phyloP scores from a whole-genome alignment of 1,140 invertebrate species.

The Saccostrea cuccullata region DNA sequence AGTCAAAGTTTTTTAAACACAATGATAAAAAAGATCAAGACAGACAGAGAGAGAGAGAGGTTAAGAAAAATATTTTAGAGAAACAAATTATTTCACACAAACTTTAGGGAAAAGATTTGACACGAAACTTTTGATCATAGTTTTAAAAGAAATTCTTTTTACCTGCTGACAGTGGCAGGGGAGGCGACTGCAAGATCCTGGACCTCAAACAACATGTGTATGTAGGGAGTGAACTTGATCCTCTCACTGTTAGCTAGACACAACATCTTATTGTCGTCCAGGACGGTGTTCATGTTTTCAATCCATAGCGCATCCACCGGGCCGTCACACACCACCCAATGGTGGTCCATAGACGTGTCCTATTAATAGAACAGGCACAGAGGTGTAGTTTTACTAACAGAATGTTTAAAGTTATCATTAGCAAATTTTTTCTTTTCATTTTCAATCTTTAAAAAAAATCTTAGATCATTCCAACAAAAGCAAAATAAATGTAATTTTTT shows the following conservation, averaged over 20 bases:
- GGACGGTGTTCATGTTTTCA: slow-evolving; percentile 80
- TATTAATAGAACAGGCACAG: slow-evolving; percentile 52
- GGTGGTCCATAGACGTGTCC: slow-evolving; percentile 77
- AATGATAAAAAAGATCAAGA: too few species aligned
- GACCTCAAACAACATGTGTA: slow-evolving; percentile 80
- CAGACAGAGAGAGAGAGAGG: too few species aligned
- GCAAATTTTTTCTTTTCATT: too few species aligned
- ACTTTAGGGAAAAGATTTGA: background rate
- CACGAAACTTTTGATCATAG: background rate
- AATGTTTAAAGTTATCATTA: too few species aligned
- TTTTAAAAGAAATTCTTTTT: background rate
- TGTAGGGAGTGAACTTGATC: slow-evolving; percentile 79
- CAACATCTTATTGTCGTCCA: slow-evolving; percentile 82
- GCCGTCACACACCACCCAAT: slow-evolving; percentile 79
- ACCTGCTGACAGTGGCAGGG: slow-evolving; percentile 79
- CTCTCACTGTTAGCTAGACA: slow-evolving; percentile 79
- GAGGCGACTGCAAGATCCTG: slow-evolving; percentile 79
- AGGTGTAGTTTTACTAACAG: too few species aligned
- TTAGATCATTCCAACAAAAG: too few species aligned
- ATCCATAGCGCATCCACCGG: slow-evolving; percentile 80
- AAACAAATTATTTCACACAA: too few species aligned
- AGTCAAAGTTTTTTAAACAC: too few species aligned
- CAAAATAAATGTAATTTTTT: too few species aligned
- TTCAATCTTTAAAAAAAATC: too few species aligned
- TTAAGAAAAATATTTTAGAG: too few species aligned